Evolutionary conservation across 2,113 vertebrate genomes (phyloP), one percentile per base, ranked within the genome.

Genomic region (Laticauda laticaudata): DNA sequence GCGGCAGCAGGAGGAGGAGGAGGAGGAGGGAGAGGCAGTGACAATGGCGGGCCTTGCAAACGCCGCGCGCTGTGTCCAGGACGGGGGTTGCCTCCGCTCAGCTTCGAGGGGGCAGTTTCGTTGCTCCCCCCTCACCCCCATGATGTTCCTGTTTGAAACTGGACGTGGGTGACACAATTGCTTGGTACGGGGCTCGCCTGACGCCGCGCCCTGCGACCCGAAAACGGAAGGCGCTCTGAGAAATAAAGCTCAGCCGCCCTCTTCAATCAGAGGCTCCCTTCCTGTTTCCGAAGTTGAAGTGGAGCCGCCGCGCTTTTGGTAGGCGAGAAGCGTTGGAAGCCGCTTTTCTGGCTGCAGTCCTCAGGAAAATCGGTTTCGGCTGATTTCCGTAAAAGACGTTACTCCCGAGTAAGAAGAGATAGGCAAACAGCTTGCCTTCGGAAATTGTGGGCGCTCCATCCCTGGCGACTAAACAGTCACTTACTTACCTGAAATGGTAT

Each of bases 41-140:
- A 5, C 14, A 69, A 69, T 69, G 96, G 97, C 96, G 96, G 92
- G 91, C 51, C 21, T 94, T n/a, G 3, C 61, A 26, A 85, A 56
- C 29, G 3, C 88, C 64, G 23, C 12, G 89, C 55, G 87, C 61
- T 23, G 23, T 23, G 1, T 24, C 39, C 24, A 2, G 34, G 48
- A 29, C 34, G 11, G 14, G 34, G 51, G 7, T 34, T 8, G 3
- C 6, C n/a, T 24, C 29, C 21, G 12, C 51, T 24, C 51, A 20
- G 29, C 34, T 39, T 81, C 8, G 10, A 21, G 1, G 39, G 87
- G 39, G 43, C 4, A 2, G 23, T 7, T 24, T 53, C n/a, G 39
- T 81, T 81, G 34, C 34, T 39, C 75, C 9, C 3, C 75, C 2
- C 18, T 18, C 48, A 9, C 48, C 6, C 34, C 34, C 1, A 34